phyloP scores from a whole-genome alignment of 2,113 vertebrate genomes.

The Pelobates fuscus region DNA sequence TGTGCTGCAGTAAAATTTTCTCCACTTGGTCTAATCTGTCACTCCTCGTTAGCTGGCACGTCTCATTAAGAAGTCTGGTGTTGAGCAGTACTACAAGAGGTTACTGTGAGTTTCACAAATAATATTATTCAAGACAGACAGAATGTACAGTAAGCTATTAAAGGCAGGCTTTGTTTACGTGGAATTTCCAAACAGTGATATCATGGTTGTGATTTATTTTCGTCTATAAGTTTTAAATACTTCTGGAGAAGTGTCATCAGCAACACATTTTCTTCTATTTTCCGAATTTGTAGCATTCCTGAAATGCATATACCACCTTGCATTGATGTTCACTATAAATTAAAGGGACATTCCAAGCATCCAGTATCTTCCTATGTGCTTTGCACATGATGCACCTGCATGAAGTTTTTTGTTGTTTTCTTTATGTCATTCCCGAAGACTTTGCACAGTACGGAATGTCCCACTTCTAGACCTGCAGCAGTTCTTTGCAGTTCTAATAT shows the following conservation, averaged over 20 bases:
- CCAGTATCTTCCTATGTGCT: too few species aligned
- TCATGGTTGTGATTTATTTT: conserved; percentile 1
- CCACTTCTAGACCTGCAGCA: too few species aligned
- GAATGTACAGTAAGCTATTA: neutral
- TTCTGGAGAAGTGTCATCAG: neutral
- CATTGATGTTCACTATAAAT: too few species aligned
- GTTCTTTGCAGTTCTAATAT: too few species aligned
- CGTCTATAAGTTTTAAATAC: neutral
- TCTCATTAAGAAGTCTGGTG: neutral
- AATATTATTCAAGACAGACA: neutral
- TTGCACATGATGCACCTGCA: too few species aligned
- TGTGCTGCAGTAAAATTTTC: neutral
- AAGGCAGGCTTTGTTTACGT: neutral
- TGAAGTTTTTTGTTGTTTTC: too few species aligned
- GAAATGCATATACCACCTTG: too few species aligned
- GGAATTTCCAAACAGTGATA: neutral
- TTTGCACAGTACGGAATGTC: too few species aligned
- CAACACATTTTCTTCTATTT: neutral
- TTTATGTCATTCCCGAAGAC: too few species aligned
- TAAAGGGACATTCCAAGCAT: too few species aligned
- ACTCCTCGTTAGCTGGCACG: neutral
- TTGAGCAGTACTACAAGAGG: neutral
- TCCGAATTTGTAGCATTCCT: neutral
- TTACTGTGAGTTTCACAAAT: neutral
- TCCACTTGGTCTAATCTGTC: neutral